Evolutionary conservation across 1,140 invertebrate genomes (phyloP), one percentile per base, ranked within the genome.

Genomic region (Aporrectodea caliginosa): DNA sequence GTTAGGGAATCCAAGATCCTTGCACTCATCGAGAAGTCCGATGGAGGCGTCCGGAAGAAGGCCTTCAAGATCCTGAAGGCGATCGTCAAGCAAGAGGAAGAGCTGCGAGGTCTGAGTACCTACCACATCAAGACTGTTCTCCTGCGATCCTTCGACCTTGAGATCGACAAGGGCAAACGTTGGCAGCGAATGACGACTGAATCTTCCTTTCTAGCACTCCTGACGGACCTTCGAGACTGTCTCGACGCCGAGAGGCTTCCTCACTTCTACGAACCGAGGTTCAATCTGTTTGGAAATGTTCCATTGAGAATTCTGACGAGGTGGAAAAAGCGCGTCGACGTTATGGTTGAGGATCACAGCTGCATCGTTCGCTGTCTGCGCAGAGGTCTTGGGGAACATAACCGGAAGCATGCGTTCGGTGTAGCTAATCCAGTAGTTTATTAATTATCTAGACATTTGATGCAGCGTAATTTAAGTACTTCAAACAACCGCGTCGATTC

Each of bases 41-140:
- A 78, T 35, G 30, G 77, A 27, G 77, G 77, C 1, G 30, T 35
- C 6, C 69, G 77, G 6, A 32, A 30, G n/a, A 71, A 73, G 69
- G 77, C 77, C 16, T 78, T 32, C 69, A 30, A 33, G 12, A 30
- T 29, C 6, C 69, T 78, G 29, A 78, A 78, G 70, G 70, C 77
- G 1, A 69, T 78, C 30, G 32, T 33, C 27, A 27, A 35, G 1
- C 27, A 35, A 1, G 77, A 78, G 70, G 69, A 71, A 33, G 73
- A 69, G 22, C 77, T 78, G 69, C 29, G 30, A 27, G 77, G 77
- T 1, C 69, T 78, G 30, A 78, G 69, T 1, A 32, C 77, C 1
- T 78, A 78, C 77, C 77, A 78, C 69, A 12, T 78, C 30, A 78
- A 78, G 70, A 78, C 77, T 29, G 77, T 71, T 22, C 33, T 78